Evolutionary conservation across 2,888 invertebrate genomes (phyloP).

Genomic region (Argyresthia albistria): DNA sequence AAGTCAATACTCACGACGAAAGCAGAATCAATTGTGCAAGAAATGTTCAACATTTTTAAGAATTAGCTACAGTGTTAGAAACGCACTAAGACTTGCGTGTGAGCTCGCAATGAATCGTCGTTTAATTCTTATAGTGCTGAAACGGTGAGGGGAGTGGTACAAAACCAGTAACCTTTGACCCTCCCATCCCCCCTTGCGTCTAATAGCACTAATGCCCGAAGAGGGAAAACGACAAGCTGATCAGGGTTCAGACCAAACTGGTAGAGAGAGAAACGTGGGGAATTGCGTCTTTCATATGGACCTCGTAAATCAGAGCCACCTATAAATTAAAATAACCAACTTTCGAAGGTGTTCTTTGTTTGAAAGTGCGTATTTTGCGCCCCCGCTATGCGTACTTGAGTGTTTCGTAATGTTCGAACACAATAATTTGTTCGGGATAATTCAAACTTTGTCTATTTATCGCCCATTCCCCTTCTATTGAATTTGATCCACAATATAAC

Average conservation of each 20-base stretch:
- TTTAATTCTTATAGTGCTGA: slow-evolving; percentile 6
- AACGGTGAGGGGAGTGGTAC: slow-evolving; percentile 13
- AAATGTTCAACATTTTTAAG: no score
- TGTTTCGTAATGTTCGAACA: no score
- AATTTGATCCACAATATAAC: no score
- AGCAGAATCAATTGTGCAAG: no score
- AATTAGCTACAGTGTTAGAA: not conserved
- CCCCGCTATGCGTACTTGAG: not conserved
- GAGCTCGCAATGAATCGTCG: slow-evolving; percentile 4
- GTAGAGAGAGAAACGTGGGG: not conserved
- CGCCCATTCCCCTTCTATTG: no score
- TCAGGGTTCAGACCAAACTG: slow-evolving; percentile 5
- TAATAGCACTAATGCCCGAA: slow-evolving; percentile 8
- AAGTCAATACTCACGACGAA: no score
- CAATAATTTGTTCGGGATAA: no score
- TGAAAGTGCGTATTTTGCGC: slow-evolving; percentile 1
- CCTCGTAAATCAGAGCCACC: slow-evolving; percentile 56
- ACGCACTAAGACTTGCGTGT: slow-evolving; percentile 1
- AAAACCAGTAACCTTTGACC: slow-evolving; percentile 21
- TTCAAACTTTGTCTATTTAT: no score
- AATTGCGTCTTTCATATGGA: slow-evolving; percentile 43
- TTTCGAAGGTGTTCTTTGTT: slow-evolving; percentile 10
- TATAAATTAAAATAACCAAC: slow-evolving; percentile 50
- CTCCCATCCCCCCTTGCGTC: slow-evolving; percentile 9
- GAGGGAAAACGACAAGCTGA: slow-evolving; percentile 5